Percentiles rank a stretch among this genome's conserved stretches.
Evolutionary conservation across 1,140 invertebrate genomes (phyloP).

Genomic region (Musca vetustissima): DNA sequence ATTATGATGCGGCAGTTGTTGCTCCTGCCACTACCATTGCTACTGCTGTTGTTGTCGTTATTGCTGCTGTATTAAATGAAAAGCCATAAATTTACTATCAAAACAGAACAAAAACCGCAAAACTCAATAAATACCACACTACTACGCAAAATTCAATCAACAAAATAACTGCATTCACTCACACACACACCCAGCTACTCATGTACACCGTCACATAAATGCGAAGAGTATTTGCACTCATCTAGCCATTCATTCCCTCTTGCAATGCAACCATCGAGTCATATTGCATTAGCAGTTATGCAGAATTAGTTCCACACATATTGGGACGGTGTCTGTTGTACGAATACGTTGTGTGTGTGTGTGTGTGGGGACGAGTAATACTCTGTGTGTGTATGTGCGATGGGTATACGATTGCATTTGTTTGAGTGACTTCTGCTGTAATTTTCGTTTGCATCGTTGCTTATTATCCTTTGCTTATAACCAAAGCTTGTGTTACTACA

Average conservation of each 20-base stretch:
- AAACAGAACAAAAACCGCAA: constrained; percentile 14
- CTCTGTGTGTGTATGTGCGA: too few relatives aligned
- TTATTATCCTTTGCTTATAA: too few relatives aligned
- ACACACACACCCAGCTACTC: neutral
- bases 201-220: too few relatives aligned
- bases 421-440: neutral
- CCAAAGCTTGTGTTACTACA: too few relatives aligned
- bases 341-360: neutral
- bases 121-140: constrained; percentile 10
- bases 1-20: too few relatives aligned
- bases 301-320: neutral
- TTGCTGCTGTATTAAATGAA: neutral
- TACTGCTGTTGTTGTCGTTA: neutral
- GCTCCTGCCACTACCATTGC: neutral
- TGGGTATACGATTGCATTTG: neutral
- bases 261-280: too few relatives aligned
- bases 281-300: too few relatives aligned
- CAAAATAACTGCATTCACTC: constrained; percentile 18
- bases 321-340: too few relatives aligned
- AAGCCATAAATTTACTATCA: constrained; percentile 22
- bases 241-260: too few relatives aligned
- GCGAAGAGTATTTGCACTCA: too few relatives aligned
- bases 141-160: constrained; percentile 20
- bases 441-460: too few relatives aligned
- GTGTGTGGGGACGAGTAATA: too few relatives aligned